Evolutionary conservation across 2,113 vertebrate genomes (phyloP).

Genomic region (Sander vitreus): DNA sequence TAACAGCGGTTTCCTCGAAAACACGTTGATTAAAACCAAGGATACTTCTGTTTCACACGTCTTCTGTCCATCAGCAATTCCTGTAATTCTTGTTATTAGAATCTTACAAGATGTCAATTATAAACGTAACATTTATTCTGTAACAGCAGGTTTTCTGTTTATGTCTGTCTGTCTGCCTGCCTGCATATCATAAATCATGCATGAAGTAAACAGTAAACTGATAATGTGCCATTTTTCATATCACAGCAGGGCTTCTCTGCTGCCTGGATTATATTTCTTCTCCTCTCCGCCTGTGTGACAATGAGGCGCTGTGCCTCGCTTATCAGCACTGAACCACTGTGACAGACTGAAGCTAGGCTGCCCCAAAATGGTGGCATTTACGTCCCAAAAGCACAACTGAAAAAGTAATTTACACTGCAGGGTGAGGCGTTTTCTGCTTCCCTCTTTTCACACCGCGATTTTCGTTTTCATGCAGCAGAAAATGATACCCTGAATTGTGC

Average conservation of each 20-base stretch:
- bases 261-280: conserved; percentile 56
- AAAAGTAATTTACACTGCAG: conserved; percentile 54
- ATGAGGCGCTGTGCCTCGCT: conserved; percentile 48
- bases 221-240: conserved; percentile 55
- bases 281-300: conserved; percentile 50
- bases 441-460: conserved; percentile 8
- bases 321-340: conserved; percentile 60
- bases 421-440: conserved; percentile 33
- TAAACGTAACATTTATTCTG: neutral
- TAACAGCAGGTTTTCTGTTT: conserved; percentile 4
- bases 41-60: neutral
- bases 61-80: neutral
- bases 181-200: conserved; percentile 23
- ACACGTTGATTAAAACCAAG: neutral
- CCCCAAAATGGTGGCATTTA: conserved; percentile 61
- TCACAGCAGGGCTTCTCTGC: conserved; percentile 36
- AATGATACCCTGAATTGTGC: conserved; percentile 27
- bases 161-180: conserved; percentile 5
- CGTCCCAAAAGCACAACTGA: conserved; percentile 53
- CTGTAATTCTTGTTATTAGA: neutral
- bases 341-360: conserved; percentile 54
- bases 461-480: conserved; percentile 39
- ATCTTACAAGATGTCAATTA: neutral
- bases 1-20: neutral
- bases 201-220: conserved; percentile 39